These are phyloP conservation scores for Stenoptilia bipunctidactyla DNA, from an alignment of 2,888 invertebrate genomes.

Conservation along the genomic window DNA sequence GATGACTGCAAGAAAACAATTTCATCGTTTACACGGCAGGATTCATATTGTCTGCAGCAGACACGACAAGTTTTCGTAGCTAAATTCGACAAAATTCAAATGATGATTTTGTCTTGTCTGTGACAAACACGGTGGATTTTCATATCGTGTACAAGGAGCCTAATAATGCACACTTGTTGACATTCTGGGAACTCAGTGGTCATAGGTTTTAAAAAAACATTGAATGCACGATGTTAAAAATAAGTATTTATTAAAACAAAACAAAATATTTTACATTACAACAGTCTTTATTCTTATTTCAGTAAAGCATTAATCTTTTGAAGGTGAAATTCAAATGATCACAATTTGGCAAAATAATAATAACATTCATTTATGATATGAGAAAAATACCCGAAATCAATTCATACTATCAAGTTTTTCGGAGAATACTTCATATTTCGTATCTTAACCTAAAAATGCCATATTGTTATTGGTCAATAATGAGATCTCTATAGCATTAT, in stretches of 20 bases:
- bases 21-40: too few relatives aligned
- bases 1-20: too few relatives aligned
- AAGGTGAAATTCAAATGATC: conserved; percentile 44
- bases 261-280: conserved; percentile 62
- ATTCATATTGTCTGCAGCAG: too few relatives aligned
- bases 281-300: conserved; percentile 70
- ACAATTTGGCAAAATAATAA: conserved; percentile 43
- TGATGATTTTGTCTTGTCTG: too few relatives aligned
- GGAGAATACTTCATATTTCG: conserved; percentile 40
- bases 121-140: too few relatives aligned
- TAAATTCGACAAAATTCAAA: too few relatives aligned
- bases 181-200: too few relatives aligned
- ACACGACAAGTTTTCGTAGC: too few relatives aligned
- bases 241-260: conserved; percentile 55
- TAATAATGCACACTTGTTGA: too few relatives aligned
- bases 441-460: conserved; percentile 67
- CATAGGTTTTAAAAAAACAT: conserved; percentile 21
- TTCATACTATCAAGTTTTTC: conserved; percentile 28
- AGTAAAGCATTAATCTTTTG: conserved; percentile 58
- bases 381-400: conserved; percentile 26
- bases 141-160: too few relatives aligned
- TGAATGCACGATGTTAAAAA: conserved; percentile 35
- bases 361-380: conserved; percentile 13
- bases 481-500: conserved; percentile 66
- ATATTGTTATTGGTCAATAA: conserved; percentile 69